phyloP scores from a whole-genome alignment of 2,888 invertebrate species.

The Thyatira batis region DNA sequence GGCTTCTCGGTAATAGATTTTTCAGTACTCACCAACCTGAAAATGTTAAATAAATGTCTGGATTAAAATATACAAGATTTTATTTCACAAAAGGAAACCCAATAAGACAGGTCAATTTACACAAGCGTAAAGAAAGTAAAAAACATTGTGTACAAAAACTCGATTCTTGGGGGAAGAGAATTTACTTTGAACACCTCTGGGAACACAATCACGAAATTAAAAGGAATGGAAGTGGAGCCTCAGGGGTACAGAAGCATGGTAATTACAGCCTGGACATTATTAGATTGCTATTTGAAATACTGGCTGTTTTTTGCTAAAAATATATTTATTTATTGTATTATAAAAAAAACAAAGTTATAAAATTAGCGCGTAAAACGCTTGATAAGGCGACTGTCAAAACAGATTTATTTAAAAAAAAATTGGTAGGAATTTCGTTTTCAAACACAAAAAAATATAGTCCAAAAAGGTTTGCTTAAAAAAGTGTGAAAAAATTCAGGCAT shows the following conservation, averaged over 20 bases:
- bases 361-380: no score
- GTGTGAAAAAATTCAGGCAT: no score
- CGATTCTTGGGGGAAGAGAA: constrained; percentile 17
- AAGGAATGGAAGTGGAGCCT: constrained; percentile 9
- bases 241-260: constrained; percentile 10
- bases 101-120: constrained; percentile 20
- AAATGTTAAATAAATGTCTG: background rate
- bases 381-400: no score
- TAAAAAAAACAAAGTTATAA: no score
- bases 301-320: no score
- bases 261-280: background rate
- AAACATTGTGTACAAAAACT: constrained; percentile 20
- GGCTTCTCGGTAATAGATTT: no score
- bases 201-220: constrained; percentile 23
- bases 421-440: no score
- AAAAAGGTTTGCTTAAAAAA: no score
- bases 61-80: background rate
- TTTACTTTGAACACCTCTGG: constrained; percentile 24
- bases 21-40: no score
- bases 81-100: constrained; percentile 11
- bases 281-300: background rate
- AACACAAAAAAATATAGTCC: no score
- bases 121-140: constrained; percentile 16
- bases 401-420: no score
- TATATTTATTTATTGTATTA: no score